Base-by-base conservation (phyloP, 2,888 invertebrate species). In the Altica lythri region DNA sequence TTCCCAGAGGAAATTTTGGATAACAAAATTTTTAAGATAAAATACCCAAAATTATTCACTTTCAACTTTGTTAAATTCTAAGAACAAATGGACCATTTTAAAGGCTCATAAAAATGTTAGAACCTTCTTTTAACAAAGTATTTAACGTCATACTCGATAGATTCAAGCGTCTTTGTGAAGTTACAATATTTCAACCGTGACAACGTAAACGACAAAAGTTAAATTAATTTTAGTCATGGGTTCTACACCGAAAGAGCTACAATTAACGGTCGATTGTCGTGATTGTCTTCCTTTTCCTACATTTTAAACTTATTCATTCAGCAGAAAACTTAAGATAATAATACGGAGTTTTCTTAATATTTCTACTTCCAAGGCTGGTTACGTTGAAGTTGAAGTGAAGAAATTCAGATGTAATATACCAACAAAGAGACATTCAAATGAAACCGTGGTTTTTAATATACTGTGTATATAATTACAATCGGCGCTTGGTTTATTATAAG, bases 131-230 rank as follows among this genome's bases (percentile, higher is more conserved):
- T 13, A 6, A 18, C 19, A 38, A 38, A 22, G 38, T 38, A 19
- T 38, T 38, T 22, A 38, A 38, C 18, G 38, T 38, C 38, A 22
- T 22, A 38, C 12, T 8, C 40, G 40, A 46, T 35, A 46, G 34
- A 43, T 30, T 45, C 12, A 6, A 19, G 27, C 18, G 4, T 2
- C 27, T 37, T 38, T 38, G 13, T 14, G 29, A 47, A 25, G 12
- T 37, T 18, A 25, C 40, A 13, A 49, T 49, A 40, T 32, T 42
- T 40, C 49, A 49, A 49, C 17, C 40, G 22, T 42, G 22, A 32
- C 42, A 32, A 49, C 32, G 42, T 42, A 14, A 49, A 49, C 40
- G 49, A 40, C 32, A 49, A 49, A 49, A 49, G 49, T 49, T 49
- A 40, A 48, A 48, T 48, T 40, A 42, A 49, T 49, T 49, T 49